phyloP scores from a whole-genome alignment of 2,888 invertebrate genomes.

The Tenthredo notha region DNA sequence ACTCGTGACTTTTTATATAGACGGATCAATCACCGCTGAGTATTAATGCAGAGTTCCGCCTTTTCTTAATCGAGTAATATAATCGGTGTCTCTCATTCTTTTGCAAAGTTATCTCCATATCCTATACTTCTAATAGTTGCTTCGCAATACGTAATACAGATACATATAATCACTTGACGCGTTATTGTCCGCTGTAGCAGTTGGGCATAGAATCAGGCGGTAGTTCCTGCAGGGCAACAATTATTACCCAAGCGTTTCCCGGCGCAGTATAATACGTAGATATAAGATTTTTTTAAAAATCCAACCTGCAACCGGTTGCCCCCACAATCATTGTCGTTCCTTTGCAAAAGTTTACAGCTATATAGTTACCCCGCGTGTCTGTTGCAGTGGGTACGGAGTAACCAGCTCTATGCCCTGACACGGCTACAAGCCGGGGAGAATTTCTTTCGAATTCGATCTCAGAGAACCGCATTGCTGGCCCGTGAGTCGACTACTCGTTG shows the following conservation, averaged over 20 bases:
- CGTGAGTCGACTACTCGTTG: conserved; percentile 65
- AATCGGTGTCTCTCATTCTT: not conserved
- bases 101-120: not conserved
- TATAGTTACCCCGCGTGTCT: conserved; percentile 36
- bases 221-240: not conserved
- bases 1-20: not conserved
- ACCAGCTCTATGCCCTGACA: conserved; percentile 46
- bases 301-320: conserved; percentile 74
- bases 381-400: conserved; percentile 14
- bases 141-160: not conserved
- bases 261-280: conserved; percentile 20
- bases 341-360: conserved; percentile 67
- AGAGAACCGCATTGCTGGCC: conserved; percentile 69
- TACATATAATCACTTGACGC: conserved; percentile 18
- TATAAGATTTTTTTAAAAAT: conserved; percentile 54
- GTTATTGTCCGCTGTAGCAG: not conserved
- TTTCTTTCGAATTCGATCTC: conserved; percentile 71
- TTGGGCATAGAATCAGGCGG: not conserved
- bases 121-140: not conserved
- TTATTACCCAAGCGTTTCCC: conserved; percentile 40
- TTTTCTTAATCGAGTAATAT: not conserved
- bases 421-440: conserved; percentile 55
- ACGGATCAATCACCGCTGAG: not conserved
- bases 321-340: conserved; percentile 76
- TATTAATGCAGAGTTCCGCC: not conserved